Evolutionary conservation across 1,140 invertebrate species (phyloP).

Genomic region (Drosophila mauritiana): DNA sequence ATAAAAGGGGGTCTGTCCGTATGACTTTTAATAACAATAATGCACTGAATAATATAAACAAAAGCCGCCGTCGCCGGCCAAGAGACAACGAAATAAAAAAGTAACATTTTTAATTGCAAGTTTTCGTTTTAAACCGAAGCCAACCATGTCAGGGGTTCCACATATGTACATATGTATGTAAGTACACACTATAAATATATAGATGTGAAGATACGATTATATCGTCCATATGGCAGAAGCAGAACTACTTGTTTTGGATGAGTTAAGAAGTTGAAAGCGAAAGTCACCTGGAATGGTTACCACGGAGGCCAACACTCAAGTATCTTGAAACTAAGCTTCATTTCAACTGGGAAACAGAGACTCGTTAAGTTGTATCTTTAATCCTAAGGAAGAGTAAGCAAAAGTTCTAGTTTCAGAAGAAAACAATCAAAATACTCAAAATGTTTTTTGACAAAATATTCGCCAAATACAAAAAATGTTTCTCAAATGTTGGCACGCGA

Average conservation of each 20-base stretch:
- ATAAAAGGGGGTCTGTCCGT: slow-evolving; percentile 10
- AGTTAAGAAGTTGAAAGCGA: slow-evolving; percentile 32
- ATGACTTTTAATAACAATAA: slow-evolving; percentile 61
- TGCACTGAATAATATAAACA: slow-evolving; percentile 49
- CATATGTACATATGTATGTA: slow-evolving; percentile 7
- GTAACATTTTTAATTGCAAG: slow-evolving; percentile 62
- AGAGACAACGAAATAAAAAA: slow-evolving; percentile 24
- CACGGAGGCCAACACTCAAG: no score
- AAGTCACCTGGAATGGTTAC: slow-evolving; percentile 1
- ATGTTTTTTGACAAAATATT: no score
- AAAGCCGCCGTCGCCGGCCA: slow-evolving; percentile 15
- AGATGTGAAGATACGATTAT: background rate
- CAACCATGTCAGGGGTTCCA: slow-evolving; percentile 34
- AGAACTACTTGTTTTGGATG: slow-evolving; percentile 33
- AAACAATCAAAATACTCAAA: no score
- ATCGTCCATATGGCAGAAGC: slow-evolving; percentile 1
- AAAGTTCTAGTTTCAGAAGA: no score
- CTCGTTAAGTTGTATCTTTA: no score
- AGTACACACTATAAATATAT: background rate
- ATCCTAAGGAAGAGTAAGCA: no score
- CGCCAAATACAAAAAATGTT: no score
- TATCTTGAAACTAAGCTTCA: no score
- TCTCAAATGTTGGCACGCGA: background rate
- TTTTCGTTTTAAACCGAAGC: slow-evolving; percentile 68
- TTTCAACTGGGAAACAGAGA: no score